Evolutionary conservation across 2,888 invertebrate species (phyloP).

Genomic region (Leptinotarsa peninsularis): DNA sequence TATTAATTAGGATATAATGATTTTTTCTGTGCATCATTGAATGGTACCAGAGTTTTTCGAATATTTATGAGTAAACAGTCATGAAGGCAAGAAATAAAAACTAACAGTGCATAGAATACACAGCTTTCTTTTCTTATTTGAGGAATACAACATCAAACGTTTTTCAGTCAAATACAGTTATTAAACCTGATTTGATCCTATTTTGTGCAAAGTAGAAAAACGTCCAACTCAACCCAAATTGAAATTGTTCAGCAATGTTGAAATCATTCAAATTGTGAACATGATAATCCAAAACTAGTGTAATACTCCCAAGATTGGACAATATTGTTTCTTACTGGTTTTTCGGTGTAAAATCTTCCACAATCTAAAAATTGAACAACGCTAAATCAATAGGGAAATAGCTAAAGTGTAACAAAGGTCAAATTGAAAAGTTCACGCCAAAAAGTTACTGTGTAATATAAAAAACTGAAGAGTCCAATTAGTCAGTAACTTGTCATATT

Average conservation of each 20-base stretch:
- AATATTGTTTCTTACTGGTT: too few species aligned
- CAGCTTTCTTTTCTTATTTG: slow-evolving; percentile 9
- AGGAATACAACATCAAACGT: not conserved
- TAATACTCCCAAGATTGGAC: too few species aligned
- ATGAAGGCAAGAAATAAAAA: slow-evolving; percentile 4
- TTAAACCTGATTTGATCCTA: not conserved
- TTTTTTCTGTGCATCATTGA: not conserved
- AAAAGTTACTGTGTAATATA: too few species aligned
- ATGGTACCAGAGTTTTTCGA: not conserved
- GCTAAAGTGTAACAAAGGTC: too few species aligned
- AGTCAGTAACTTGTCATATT: too few species aligned
- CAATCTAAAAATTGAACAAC: too few species aligned
- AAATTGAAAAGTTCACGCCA: too few species aligned
- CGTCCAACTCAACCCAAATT: not conserved
- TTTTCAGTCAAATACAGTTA: not conserved
- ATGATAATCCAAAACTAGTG: too few species aligned
- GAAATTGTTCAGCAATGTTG: not conserved
- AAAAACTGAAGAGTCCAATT: too few species aligned
- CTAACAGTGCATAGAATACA: slow-evolving; percentile 1
- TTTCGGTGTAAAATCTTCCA: too few species aligned
- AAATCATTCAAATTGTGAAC: not conserved
- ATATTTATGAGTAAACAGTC: slow-evolving; percentile 1
- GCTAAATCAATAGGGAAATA: too few species aligned
- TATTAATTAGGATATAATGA: not conserved
- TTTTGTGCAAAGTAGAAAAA: too few species aligned